Evolutionary conservation across 2,797 vertebrate genomes (phyloP).

Genomic region (Macrochelys suwanniensis): DNA sequence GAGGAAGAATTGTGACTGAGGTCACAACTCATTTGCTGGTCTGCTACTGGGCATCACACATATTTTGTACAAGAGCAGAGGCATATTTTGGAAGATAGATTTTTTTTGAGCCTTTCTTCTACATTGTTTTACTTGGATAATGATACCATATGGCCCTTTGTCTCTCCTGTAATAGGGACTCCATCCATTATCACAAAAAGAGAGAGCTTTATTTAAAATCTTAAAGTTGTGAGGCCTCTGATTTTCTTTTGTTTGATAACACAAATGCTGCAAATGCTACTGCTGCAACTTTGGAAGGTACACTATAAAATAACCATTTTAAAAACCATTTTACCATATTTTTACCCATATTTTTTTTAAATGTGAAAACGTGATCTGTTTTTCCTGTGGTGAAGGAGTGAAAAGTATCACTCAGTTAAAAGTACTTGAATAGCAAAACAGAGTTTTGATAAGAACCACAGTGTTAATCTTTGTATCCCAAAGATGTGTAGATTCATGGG

Average conservation of each 20-base stretch:
- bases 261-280: conserved; percentile 32
- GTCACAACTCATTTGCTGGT: neutral
- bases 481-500: neutral
- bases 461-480: neutral
- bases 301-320: conserved; percentile 37
- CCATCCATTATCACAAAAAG: neutral
- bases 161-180: neutral
- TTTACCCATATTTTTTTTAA: conserved; percentile 2
- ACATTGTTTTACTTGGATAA: neutral
- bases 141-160: neutral
- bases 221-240: conserved; percentile 28
- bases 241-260: conserved; percentile 29
- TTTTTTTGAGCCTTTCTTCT: neutral
- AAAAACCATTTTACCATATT: too few relatives aligned
- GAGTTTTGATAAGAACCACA: neutral
- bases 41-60: neutral
- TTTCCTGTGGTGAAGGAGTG: conserved; percentile 47
- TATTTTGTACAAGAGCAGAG: neutral
- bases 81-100: neutral
- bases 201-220: conserved; percentile 9
- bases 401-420: conserved; percentile 11
- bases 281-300: neutral
- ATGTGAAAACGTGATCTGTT: conserved; percentile 50
- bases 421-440: neutral
- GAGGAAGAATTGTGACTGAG: too few relatives aligned